These are phyloP conservation scores for Amiota mariae DNA, from an alignment of 2,888 invertebrate genomes.

Conservation along the genomic window DNA sequence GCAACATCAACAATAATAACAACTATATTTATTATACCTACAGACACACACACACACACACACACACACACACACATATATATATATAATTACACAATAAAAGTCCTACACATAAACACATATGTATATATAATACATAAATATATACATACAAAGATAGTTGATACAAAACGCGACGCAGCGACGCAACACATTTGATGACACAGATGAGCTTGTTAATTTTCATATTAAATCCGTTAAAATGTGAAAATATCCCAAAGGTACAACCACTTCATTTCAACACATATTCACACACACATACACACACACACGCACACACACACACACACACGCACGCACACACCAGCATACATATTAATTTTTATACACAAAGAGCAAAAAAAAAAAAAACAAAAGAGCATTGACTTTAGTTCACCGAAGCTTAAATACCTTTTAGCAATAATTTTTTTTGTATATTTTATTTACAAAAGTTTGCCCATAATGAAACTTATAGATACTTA, in stretches of 20 bases:
- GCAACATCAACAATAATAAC: not conserved
- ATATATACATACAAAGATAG: no score
- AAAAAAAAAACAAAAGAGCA: no score
- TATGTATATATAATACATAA: not conserved
- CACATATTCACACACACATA: not conserved
- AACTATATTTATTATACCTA: not conserved
- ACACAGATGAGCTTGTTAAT: conserved; percentile 49
- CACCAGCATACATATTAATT: no score
- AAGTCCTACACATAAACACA: not conserved
- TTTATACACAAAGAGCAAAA: no score
- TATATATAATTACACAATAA: not conserved
- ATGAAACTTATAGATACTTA: no score
- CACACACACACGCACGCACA: not conserved
- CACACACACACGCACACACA: not conserved
- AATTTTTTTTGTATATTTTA: no score
- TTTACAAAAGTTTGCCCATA: no score
- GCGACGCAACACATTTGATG: not conserved
- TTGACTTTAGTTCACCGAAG: no score
- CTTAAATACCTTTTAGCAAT: no score
- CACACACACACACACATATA: not conserved
- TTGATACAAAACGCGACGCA: not conserved
- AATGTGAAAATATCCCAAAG: conserved; percentile 51
- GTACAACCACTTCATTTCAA: conserved; percentile 19
- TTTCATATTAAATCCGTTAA: conserved; percentile 67
- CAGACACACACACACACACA: conserved; percentile 7